Percentiles rank a stretch among this genome's conserved stretches.
Evolutionary conservation across 2,797 vertebrate genomes (phyloP).

Genomic region (Pyrocephalus nanus): DNA sequence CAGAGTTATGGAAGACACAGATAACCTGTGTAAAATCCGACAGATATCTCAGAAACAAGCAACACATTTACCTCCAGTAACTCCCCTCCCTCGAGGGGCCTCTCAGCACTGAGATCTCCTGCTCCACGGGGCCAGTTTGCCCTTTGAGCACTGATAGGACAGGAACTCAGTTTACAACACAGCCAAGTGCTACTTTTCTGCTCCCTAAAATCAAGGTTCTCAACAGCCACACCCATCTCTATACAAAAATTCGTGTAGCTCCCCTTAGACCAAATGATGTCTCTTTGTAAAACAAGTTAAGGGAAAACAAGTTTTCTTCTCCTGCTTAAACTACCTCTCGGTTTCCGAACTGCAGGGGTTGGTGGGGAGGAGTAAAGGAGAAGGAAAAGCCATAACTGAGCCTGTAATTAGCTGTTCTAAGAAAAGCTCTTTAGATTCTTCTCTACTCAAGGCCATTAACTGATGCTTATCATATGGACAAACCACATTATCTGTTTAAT

Average conservation of each 20-base stretch:
- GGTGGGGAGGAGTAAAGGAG: accelerated
- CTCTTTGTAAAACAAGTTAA: not conserved
- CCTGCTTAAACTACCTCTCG: not conserved
- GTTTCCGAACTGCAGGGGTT: not conserved
- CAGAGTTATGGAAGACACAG: not conserved
- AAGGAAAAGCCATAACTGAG: not conserved
- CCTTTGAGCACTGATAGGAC: accelerated
- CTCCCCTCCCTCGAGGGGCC: accelerated
- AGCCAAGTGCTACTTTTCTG: not conserved
- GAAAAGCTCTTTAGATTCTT: not conserved
- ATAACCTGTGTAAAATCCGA: not conserved
- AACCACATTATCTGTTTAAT: not conserved
- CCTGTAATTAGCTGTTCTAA: not conserved
- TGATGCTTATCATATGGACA: not conserved
- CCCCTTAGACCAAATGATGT: not conserved
- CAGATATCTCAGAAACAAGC: accelerated
- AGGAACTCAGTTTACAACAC: not conserved
- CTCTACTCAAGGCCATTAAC: not conserved
- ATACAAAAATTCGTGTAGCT: not conserved
- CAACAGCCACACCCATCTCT: not conserved
- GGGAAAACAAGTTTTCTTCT: not conserved
- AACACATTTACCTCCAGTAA: accelerated
- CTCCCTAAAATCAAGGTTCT: not conserved
- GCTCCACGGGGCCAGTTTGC: not conserved
- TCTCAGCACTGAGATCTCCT: not conserved